Conservation (phyloP, 2,888 invertebrate species). For the Rhagonycha lutea region DNA sequence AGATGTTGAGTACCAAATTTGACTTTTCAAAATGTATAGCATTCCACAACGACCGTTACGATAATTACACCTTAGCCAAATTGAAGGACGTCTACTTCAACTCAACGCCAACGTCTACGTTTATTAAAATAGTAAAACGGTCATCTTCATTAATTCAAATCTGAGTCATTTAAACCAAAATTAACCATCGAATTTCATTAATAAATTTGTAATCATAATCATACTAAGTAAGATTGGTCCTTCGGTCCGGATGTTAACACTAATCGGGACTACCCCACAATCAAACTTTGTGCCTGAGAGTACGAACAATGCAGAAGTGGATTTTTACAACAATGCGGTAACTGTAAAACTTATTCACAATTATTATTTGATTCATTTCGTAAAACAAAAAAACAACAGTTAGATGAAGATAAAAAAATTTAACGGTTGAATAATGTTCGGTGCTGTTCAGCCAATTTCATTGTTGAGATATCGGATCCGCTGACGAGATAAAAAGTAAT, state of each 20-base stretch:
- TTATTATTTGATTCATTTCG: not conserved
- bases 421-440: not conserved
- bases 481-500: not conserved
- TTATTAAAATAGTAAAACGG: not conserved
- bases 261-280: not conserved
- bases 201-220: not conserved
- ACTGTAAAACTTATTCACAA: not conserved
- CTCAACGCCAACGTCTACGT: not conserved
- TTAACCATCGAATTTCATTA: too few relatives aligned
- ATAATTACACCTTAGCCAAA: conserved; percentile 33
- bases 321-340: not conserved
- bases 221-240: too few relatives aligned
- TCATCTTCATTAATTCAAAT: not conserved
- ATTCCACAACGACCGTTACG: conserved; percentile 37
- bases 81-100: conserved; percentile 32
- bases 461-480: not conserved
- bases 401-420: not conserved
- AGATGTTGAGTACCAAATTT: not conserved
- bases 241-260: too few relatives aligned
- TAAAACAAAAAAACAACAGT: not conserved
- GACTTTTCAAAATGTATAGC: conserved; percentile 22
- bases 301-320: not conserved
- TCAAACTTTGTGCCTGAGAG: not conserved
- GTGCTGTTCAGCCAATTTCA: not conserved
- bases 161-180: not conserved